A percentile compares a stretch with the other conserved stretches of the same genome.
Conservation (phyloP, 2,113 vertebrate genomes). For the Festucalex cinctus region DNA sequence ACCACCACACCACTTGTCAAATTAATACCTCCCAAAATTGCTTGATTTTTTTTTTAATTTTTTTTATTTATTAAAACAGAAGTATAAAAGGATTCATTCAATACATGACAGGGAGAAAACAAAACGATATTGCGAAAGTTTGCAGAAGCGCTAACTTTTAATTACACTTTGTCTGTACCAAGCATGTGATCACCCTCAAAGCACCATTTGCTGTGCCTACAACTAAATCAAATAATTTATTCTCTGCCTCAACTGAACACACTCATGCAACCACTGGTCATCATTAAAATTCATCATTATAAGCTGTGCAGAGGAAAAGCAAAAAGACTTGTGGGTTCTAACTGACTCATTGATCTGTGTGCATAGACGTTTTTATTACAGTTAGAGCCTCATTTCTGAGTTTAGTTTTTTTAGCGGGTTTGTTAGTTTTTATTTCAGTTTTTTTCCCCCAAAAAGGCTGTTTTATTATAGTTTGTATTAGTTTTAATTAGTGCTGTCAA, state of each 20-base stretch:
- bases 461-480: no score
- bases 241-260: not conserved
- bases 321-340: not conserved
- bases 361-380: not conserved
- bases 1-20: not conserved
- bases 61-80: not conserved
- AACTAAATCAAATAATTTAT: not conserved
- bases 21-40: no score
- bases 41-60: not conserved
- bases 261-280: not conserved
- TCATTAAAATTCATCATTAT: not conserved
- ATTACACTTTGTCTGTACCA: not conserved
- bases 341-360: not conserved
- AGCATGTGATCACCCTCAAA: not conserved
- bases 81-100: not conserved
- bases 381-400: no score
- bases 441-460: no score
- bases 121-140: not conserved
- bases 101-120: not conserved
- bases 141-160: not conserved
- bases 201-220: not conserved
- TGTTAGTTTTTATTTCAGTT: no score
- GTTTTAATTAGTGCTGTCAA: no score
- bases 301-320: not conserved
- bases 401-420: no score